Percentiles rank a stretch among this genome's conserved stretches.
phyloP scores from a whole-genome alignment of 2,797 vertebrate species.

The Tenualosa thibaudeaui region DNA sequence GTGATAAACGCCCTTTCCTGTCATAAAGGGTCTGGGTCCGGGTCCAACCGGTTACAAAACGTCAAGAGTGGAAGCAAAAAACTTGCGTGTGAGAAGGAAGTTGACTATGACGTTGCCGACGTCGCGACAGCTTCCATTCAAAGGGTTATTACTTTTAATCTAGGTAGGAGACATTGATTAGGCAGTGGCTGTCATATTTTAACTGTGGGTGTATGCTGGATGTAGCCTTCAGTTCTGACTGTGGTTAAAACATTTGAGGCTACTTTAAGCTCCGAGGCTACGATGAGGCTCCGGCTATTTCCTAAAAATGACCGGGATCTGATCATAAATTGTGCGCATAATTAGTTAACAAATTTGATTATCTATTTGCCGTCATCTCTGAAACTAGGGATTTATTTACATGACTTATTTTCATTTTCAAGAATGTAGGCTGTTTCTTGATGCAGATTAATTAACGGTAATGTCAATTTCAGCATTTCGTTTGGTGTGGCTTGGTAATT shows the following conservation, averaged over 20 bases:
- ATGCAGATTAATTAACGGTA: not conserved
- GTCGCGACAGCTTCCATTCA: not conserved
- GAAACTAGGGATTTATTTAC: no score
- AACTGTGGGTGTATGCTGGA: not conserved
- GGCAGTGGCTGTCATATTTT: not conserved
- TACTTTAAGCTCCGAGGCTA: no score
- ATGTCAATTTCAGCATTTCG: not conserved
- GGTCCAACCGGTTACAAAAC: slow-evolving; percentile 51
- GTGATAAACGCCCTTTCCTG: slow-evolving; percentile 29
- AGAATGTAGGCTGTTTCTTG: no score
- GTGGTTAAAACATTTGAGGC: not conserved
- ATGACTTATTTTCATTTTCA: no score
- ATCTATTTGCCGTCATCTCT: no score
- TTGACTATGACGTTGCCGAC: not conserved
- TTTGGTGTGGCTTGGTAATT: not conserved
- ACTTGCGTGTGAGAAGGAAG: not conserved
- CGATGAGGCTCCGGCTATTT: no score
- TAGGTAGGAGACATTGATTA: not conserved
- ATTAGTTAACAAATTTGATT: no score
- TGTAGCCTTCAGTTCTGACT: not conserved
- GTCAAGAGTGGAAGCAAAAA: slow-evolving; percentile 44
- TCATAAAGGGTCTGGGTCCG: slow-evolving; percentile 56
- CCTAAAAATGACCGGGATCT: not conserved
- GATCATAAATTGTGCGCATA: not conserved
- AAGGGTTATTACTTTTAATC: not conserved